Base-by-base conservation (phyloP, 2,113 vertebrate species). In the Falco punctatus region DNA sequence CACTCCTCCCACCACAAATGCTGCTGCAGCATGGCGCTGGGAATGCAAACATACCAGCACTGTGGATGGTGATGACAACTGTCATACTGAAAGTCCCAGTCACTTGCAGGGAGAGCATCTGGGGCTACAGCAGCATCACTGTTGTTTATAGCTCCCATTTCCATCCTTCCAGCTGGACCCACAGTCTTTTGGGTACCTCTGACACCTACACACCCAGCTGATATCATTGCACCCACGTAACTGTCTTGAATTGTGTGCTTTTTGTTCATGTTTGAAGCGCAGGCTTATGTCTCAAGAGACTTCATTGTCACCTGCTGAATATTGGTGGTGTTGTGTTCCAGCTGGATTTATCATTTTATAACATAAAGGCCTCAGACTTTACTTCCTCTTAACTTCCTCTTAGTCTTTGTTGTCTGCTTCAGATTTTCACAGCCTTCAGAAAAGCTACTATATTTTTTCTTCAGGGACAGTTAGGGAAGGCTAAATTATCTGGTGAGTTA, bases 11-110 rank as follows among this genome's bases (percentile, higher is more conserved):
- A 49, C 35, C 51, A 51, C 24, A 67, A 73, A 78, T 14, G 35
- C 40, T 70, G 67, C 80, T 70, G 61, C 73, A 87, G 65, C 6
- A 6, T 27, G 51, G 61, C 42, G 30, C 16, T 82, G 58, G 40
- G 40, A 92, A 57, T 33, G 74, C 44, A 80, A 82, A 83, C 1
- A 2, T 6, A 17, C 21, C 0, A 0, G 40, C 0, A 0, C 35
- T 72, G n/a, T 33, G 70, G 38, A 44, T 24, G 48, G 13, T 14
- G 21, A 74, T 7, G 6, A 62, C 28, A 44, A 18, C 10, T 72
- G 54, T 35, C 49, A 28, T 49, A 61, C 14, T 12, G 58, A 88
- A 72, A 96, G 54, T 44, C 44, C 69, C 49, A 10, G 27, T 8
- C 1, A 0, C 3, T 14, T 17, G 32, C 33, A 66, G 59, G 49